These are phyloP conservation scores for Trisateles emortualis DNA, from an alignment of 2,888 invertebrate genomes.

Conservation along the genomic window DNA sequence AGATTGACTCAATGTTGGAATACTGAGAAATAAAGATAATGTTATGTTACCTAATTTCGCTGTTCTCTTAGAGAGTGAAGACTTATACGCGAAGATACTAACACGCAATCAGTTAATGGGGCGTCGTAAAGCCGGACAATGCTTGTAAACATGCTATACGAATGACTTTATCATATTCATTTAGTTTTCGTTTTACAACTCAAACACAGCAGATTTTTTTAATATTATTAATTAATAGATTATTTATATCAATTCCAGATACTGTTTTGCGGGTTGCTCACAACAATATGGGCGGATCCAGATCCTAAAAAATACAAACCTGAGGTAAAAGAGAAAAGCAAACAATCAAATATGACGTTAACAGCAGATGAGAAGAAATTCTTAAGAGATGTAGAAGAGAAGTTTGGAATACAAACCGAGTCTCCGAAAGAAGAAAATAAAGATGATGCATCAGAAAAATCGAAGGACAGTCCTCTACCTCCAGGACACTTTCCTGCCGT, in stretches of 20 bases:
- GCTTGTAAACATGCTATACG: slow-evolving; percentile 25
- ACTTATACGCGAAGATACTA: slow-evolving; percentile 34
- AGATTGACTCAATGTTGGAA: slow-evolving; percentile 55
- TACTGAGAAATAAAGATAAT: slow-evolving; percentile 60
- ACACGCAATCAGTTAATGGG: slow-evolving; percentile 61
- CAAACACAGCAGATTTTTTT: no score
- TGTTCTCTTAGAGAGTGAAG: slow-evolving; percentile 59
- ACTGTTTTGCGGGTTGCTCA: slow-evolving; percentile 62
- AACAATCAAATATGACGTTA: slow-evolving; percentile 61
- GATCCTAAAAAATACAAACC: slow-evolving; percentile 80
- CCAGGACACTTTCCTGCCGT: slow-evolving; percentile 81
- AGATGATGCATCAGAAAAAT: slow-evolving; percentile 41
- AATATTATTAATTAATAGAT: not conserved
- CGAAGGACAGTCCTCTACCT: slow-evolving; percentile 27
- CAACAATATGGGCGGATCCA: slow-evolving; percentile 64
- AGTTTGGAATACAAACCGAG: slow-evolving; percentile 77
- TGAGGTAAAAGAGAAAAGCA: slow-evolving; percentile 62
- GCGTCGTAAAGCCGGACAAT: slow-evolving; percentile 32
- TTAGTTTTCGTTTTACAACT: no score
- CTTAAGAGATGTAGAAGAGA: slow-evolving; percentile 80
- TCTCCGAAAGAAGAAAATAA: slow-evolving; percentile 48
- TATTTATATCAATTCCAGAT: slow-evolving; percentile 70
- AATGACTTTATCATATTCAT: slow-evolving; percentile 7
- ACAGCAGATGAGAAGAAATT: slow-evolving; percentile 80
- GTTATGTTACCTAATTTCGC: slow-evolving; percentile 67